These are phyloP conservation scores for Cordilura impudica DNA, from an alignment of 2,888 invertebrate genomes.

Conservation along the genomic window DNA sequence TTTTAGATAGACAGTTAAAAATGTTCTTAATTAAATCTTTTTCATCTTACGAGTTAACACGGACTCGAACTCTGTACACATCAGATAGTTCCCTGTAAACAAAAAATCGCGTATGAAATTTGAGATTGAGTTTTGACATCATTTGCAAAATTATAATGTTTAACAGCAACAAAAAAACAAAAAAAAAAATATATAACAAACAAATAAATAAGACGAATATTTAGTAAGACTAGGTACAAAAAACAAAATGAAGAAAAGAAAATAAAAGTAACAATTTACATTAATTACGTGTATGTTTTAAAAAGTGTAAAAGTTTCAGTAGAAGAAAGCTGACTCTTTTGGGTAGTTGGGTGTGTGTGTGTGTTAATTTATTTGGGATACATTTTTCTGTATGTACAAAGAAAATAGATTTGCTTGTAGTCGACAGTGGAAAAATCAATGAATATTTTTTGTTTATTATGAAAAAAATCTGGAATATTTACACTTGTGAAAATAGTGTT, in stretches of 20 bases:
- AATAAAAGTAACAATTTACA: background rate
- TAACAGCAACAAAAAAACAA: background rate
- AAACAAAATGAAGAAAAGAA: slow-evolving; percentile 2
- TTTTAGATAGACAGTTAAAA: slow-evolving; percentile 67
- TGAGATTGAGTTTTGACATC: slow-evolving; percentile 64
- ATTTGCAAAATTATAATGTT: slow-evolving; percentile 28
- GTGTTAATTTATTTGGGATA: background rate
- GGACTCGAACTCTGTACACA: slow-evolving; percentile 91
- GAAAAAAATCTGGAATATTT: too few relatives aligned
- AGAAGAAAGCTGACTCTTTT: background rate
- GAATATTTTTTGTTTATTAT: background rate
- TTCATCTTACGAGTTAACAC: slow-evolving; percentile 89
- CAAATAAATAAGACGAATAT: too few relatives aligned
- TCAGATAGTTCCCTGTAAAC: slow-evolving; percentile 83
- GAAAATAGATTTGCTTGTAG: background rate
- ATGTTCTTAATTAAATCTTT: slow-evolving; percentile 66
- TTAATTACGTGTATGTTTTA: background rate
- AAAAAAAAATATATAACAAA: background rate
- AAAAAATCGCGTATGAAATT: slow-evolving; percentile 76
- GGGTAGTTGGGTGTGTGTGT: background rate
- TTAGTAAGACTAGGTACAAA: too few relatives aligned
- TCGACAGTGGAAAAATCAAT: background rate
- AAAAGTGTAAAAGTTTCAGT: slow-evolving; percentile 27
- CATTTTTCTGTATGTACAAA: background rate
- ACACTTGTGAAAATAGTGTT: too few relatives aligned